These are phyloP conservation scores for Mythimna albipuncta DNA, from an alignment of 2,888 invertebrate genomes.

Conservation along the genomic window DNA sequence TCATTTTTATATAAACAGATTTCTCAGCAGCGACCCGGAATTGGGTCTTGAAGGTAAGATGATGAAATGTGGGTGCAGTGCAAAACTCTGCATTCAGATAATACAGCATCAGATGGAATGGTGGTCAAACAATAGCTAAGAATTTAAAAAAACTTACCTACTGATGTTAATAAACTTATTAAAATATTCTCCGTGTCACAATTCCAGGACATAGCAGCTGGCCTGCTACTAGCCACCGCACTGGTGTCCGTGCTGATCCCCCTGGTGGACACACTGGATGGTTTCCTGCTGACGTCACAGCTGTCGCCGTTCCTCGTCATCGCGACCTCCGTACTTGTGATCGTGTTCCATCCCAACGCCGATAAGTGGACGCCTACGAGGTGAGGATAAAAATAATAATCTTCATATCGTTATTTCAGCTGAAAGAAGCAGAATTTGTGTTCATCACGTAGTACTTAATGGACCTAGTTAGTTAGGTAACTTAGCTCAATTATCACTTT, in stretches of 20 bases:
- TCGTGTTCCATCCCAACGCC: conserved; percentile 95
- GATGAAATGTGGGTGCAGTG: too few relatives aligned
- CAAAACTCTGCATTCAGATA: too few relatives aligned
- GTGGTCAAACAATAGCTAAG: too few relatives aligned
- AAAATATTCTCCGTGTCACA: neutral
- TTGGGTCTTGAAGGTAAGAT: neutral
- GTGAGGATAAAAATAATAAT: conserved; percentile 76
- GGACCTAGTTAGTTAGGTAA: too few relatives aligned
- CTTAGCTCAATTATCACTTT: too few relatives aligned
- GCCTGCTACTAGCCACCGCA: conserved; percentile 92
- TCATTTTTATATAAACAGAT: too few relatives aligned
- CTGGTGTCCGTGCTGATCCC: conserved; percentile 94
- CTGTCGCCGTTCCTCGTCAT: conserved; percentile 92
- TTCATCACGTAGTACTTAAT: too few relatives aligned
- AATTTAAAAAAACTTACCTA: too few relatives aligned
- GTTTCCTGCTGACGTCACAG: conserved; percentile 92
- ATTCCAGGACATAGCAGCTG: conserved; percentile 95
- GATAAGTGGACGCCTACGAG: conserved; percentile 97
- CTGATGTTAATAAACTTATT: too few relatives aligned
- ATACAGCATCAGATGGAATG: too few relatives aligned
- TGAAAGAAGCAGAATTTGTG: neutral
- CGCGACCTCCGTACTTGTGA: conserved; percentile 92
- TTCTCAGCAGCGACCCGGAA: neutral
- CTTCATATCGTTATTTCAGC: neutral
- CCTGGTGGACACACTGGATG: conserved; percentile 93